Evolutionary conservation across 2,888 invertebrate genomes (phyloP).

Genomic region (Cylloceria caligata): DNA sequence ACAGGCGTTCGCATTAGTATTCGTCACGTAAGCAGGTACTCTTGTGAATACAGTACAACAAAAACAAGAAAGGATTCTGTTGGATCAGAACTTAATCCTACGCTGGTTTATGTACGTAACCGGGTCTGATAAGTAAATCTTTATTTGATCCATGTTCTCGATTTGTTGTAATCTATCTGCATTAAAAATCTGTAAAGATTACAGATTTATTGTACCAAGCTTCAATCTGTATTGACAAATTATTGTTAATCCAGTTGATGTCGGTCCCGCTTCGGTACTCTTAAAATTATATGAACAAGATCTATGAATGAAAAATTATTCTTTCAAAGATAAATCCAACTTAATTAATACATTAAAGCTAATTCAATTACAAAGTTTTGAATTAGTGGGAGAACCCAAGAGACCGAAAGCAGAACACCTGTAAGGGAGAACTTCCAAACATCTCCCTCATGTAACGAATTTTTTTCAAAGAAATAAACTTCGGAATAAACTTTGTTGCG

Average conservation of each 20-base stretch:
- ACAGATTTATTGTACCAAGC: too few species aligned
- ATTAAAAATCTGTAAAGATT: neutral
- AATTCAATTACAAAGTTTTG: neutral
- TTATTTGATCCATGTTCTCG: neutral
- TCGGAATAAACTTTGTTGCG: neutral
- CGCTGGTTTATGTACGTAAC: neutral
- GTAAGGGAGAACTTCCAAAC: neutral
- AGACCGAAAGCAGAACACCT: neutral
- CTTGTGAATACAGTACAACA: neutral
- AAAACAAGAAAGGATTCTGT: neutral
- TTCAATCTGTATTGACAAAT: neutral
- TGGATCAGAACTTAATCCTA: neutral
- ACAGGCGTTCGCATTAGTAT: neutral
- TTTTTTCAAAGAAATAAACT: neutral
- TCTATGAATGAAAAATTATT: neutral
- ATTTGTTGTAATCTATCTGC: neutral
- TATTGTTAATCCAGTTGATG: too few species aligned
- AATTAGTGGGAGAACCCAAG: neutral
- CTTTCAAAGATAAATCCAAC: neutral
- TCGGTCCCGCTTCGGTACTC: too few species aligned
- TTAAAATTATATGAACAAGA: too few species aligned
- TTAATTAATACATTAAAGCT: conserved; percentile 1
- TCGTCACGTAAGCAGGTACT: neutral
- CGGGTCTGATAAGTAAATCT: neutral
- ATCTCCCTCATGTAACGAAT: neutral